These are phyloP conservation scores for Zootermopsis nevadensis DNA, from an alignment of 2,888 invertebrate genomes.

Conservation along the genomic window DNA sequence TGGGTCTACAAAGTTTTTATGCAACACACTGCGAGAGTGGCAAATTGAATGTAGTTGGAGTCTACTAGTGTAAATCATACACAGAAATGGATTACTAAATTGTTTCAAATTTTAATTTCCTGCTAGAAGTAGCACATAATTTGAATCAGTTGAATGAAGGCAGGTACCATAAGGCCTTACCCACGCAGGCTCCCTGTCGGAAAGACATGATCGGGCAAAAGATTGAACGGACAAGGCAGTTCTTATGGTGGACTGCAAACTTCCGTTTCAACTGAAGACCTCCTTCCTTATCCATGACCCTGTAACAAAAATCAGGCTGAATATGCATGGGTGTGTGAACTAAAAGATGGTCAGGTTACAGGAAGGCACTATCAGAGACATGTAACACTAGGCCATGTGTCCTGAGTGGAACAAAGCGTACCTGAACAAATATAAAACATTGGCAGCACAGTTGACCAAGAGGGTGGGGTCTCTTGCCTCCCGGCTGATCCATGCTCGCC, in stretches of 20 bases:
- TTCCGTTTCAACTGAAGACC: slow-evolving; percentile 73
- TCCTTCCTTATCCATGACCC: slow-evolving; percentile 76
- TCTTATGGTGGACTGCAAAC: slow-evolving; percentile 73
- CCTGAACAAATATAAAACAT: slow-evolving; percentile 78
- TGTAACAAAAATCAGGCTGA: slow-evolving; percentile 57
- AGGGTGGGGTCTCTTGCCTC: slow-evolving; percentile 79
- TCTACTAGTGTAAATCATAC: no score
- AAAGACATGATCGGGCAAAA: slow-evolving; percentile 91
- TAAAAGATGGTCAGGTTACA: no score
- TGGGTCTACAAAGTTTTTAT: no score
- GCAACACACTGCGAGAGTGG: no score
- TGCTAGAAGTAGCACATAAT: no score
- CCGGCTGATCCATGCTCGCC: slow-evolving; percentile 84
- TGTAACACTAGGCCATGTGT: no score
- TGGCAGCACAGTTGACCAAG: slow-evolving; percentile 81
- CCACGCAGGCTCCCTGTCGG: slow-evolving; percentile 82
- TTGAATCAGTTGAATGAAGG: no score
- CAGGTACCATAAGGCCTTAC: slow-evolving; percentile 59
- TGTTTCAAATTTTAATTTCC: no score
- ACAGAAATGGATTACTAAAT: no score
- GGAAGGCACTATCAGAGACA: no score
- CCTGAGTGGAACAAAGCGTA: slow-evolving; percentile 53
- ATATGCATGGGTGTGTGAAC: no score
- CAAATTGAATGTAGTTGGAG: no score
- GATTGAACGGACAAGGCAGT: slow-evolving; percentile 74